Evolutionary conservation across 2,113 vertebrate genomes (phyloP).

Genomic region (Ciconia stormi): DNA sequence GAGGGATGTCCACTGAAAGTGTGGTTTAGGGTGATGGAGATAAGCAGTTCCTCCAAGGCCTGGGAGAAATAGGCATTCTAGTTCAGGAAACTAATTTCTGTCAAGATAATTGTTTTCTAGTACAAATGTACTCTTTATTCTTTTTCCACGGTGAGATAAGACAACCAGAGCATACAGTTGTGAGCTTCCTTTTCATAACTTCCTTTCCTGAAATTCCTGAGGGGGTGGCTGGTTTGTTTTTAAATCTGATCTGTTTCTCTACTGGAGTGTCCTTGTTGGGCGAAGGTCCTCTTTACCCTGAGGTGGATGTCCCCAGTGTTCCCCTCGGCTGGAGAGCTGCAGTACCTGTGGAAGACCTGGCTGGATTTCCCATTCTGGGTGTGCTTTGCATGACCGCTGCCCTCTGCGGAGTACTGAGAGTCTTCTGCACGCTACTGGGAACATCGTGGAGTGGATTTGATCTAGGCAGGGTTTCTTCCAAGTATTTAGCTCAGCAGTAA

Average conservation of each 20-base stretch:
- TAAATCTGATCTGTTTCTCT: not conserved
- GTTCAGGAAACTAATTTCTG: not conserved
- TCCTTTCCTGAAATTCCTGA: not conserved
- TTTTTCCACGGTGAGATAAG: not conserved
- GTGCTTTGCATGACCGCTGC: not conserved
- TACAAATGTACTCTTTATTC: not conserved
- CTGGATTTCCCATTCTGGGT: not conserved
- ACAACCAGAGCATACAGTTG: not conserved
- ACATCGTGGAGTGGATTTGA: not conserved
- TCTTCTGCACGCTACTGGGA: not conserved
- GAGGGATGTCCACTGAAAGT: not conserved
- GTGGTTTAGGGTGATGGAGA: not conserved
- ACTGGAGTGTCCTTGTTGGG: no score
- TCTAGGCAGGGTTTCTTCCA: not conserved
- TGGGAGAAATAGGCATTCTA: not conserved
- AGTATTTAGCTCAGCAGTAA: not conserved
- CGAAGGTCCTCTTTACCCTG: not conserved
- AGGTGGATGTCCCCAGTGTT: not conserved
- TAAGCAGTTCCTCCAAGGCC: not conserved
- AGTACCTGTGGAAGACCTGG: not conserved
- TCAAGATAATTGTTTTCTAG: not conserved
- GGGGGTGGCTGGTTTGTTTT: not conserved
- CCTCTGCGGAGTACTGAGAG: accelerated
- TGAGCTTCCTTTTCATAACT: not conserved
- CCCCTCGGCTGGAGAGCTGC: not conserved